Percentiles rank a stretch among this genome's conserved stretches.
Evolutionary conservation across 2,797 vertebrate species (phyloP).

Genomic region (Trachops cirrhosus): DNA sequence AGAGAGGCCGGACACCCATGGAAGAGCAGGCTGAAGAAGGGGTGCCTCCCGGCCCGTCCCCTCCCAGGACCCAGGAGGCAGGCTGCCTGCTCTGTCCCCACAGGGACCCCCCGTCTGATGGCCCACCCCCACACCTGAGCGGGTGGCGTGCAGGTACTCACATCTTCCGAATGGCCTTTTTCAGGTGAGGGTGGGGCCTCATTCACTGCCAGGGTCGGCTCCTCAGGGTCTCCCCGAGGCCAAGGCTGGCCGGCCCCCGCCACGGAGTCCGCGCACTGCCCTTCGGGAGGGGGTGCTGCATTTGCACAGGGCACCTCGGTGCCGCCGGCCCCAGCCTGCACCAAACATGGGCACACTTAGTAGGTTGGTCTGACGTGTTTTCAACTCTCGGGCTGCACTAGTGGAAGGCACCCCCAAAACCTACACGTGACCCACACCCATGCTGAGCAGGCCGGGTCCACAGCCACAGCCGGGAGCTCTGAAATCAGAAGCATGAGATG

Average conservation of each 20-base stretch:
- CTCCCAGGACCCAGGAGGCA: too few species aligned
- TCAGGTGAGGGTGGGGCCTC: rapidly evolving
- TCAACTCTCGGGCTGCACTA: rapidly evolving
- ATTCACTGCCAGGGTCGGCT: not conserved
- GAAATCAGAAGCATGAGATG: rapidly evolving
- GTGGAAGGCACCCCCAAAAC: too few species aligned
- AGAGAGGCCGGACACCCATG: rapidly evolving
- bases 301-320: rapidly evolving
- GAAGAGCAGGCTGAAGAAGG: rapidly evolving
- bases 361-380: rapidly evolving
- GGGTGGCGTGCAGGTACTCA: slow-evolving; percentile 22
- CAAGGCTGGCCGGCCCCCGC: rapidly evolving
- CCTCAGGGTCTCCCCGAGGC: not conserved
- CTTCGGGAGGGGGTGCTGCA: rapidly evolving
- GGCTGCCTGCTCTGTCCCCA: not conserved
- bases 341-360: rapidly evolving
- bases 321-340: not conserved
- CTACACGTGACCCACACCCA: rapidly evolving
- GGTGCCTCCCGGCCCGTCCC: rapidly evolving
- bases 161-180: not conserved
- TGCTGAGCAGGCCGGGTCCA: not conserved
- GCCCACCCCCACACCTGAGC: rapidly evolving
- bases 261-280: rapidly evolving
- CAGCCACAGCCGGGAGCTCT: not conserved
- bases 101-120: rapidly evolving